Evolutionary conservation across 2,113 vertebrate genomes (phyloP).

Genomic region (Puffinus mauretanicus): DNA sequence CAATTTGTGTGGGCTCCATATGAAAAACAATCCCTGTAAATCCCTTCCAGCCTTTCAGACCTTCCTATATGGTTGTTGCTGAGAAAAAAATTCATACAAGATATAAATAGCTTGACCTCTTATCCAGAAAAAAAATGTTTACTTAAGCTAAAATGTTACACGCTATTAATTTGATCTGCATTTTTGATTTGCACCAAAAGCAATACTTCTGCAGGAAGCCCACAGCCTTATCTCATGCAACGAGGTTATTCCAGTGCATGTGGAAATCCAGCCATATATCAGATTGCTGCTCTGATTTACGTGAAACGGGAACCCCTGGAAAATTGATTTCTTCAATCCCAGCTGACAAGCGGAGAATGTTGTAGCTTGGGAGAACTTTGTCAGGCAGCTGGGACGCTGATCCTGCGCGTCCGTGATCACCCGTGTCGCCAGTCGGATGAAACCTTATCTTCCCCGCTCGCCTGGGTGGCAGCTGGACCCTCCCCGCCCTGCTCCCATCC

Average conservation of each 20-base stretch:
- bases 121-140: neutral
- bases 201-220: neutral
- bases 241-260: neutral
- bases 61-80: neutral
- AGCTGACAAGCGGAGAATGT: neutral
- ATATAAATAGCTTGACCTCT: neutral
- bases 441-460: neutral
- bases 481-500: neutral
- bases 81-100: neutral
- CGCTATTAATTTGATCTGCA: neutral
- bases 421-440: neutral
- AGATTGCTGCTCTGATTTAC: neutral
- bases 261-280: neutral
- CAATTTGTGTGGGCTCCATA: neutral
- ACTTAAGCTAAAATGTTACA: neutral
- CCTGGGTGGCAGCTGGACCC: neutral
- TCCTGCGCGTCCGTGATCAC: neutral
- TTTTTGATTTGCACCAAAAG: slow-evolving; percentile 9
- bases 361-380: neutral
- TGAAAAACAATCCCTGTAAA: neutral
- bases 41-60: neutral
- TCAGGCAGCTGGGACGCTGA: neutral
- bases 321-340: neutral
- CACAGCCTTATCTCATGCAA: neutral
- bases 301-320: neutral